A percentile compares a stretch with the other conserved stretches of the same genome.
Conservation (phyloP, 2,113 vertebrate genomes). For the Mungos mungo region DNA sequence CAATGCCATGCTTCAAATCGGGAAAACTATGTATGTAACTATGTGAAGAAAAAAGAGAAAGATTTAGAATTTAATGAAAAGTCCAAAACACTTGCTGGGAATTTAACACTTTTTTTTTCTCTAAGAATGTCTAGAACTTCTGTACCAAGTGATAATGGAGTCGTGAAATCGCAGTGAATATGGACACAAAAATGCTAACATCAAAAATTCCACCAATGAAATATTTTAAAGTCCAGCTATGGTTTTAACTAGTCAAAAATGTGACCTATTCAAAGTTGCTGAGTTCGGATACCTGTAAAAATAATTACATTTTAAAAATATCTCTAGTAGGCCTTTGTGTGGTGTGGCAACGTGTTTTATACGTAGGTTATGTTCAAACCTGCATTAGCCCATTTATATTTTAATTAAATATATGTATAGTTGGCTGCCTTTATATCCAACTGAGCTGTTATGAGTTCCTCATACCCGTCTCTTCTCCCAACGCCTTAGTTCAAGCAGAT, state of each 20-base stretch:
- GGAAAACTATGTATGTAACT: background rate
- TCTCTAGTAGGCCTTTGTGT: constrained; percentile 78
- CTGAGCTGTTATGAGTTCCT: background rate
- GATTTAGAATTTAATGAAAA: constrained; percentile 8
- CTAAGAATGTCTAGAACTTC: background rate
- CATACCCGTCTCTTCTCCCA: background rate
- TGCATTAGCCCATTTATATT: constrained; percentile 80
- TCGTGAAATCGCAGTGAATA: background rate
- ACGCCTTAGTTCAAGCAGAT: background rate
- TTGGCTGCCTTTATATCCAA: constrained; percentile 61
- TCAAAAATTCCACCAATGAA: constrained; percentile 62
- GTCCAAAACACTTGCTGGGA: constrained; percentile 2
- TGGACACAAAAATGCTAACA: constrained; percentile 59
- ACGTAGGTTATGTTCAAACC: constrained; percentile 79
- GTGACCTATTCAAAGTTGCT: constrained; percentile 74
- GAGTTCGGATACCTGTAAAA: constrained; percentile 70
- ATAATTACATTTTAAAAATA: constrained; percentile 78
- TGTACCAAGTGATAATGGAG: background rate
- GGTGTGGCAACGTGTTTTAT: constrained; percentile 79
- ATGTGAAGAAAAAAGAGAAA: background rate
- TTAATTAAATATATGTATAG: constrained; percentile 78
- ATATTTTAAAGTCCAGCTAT: constrained; percentile 64
- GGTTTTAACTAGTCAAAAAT: constrained; percentile 74
- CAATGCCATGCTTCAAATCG: constrained; percentile 48
- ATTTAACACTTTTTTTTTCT: background rate